Percentiles rank a stretch among this genome's conserved stretches.
Evolutionary conservation across 2,797 vertebrate species (phyloP).

Genomic region (Denticeps clupeoides): DNA sequence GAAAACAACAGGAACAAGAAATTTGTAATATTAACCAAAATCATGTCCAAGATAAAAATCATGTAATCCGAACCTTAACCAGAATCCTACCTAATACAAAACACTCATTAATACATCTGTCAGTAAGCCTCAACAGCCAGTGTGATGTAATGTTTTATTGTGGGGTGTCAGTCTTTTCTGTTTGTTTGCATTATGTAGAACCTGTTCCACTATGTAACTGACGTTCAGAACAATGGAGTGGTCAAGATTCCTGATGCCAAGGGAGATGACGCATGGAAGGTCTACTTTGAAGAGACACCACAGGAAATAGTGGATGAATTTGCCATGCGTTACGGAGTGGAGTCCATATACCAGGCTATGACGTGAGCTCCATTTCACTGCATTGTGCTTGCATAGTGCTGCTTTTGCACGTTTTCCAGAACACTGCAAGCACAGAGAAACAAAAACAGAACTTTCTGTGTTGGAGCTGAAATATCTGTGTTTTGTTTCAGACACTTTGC

Average conservation of each 20-base stretch:
- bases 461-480: neutral
- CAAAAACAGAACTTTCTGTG: neutral
- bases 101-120: no score
- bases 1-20: no score
- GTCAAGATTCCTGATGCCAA: constrained; percentile 96
- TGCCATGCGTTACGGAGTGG: constrained; percentile 95
- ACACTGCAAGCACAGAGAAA: no score
- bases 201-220: constrained; percentile 94
- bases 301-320: constrained; percentile 98
- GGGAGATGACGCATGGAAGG: constrained; percentile 96
- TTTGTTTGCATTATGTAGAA: constrained; percentile 58
- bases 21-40: no score
- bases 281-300: constrained; percentile 94
- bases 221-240: constrained; percentile 87
- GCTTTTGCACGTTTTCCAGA: no score
- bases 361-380: constrained; percentile 72
- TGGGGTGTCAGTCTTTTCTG: no score
- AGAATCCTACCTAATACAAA: no score
- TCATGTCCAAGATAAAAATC: no score
- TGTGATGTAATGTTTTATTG: no score
- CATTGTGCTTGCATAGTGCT: no score
- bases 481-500: constrained; percentile 78
- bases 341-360: constrained; percentile 99
- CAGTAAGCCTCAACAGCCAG: no score
- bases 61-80: no score